Evolutionary conservation across 2,888 invertebrate species (phyloP).

Genomic region (Xestia ashworthii): DNA sequence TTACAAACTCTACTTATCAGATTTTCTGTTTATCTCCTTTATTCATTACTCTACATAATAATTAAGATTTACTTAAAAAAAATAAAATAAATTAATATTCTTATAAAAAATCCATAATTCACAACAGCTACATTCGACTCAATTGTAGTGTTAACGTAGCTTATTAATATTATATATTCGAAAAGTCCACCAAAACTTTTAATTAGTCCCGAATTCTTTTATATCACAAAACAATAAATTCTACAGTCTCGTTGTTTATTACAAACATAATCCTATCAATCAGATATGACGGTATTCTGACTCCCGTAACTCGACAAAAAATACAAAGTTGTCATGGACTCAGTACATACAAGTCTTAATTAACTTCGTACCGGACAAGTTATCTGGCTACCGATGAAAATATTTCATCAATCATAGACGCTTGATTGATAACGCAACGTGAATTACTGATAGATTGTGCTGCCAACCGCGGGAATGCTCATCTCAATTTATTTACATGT

Average conservation of each 20-base stretch:
- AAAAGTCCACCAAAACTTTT: constrained; percentile 17
- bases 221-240: constrained; percentile 15
- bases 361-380: constrained; percentile 87
- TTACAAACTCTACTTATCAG: not conserved
- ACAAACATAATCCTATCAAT: constrained; percentile 45
- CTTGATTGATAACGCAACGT: constrained; percentile 89
- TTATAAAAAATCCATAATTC: not conserved
- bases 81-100: too few relatives aligned
- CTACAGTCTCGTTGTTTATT: constrained; percentile 24
- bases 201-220: constrained; percentile 17
- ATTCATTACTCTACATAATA: too few relatives aligned
- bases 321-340: constrained; percentile 64
- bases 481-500: constrained; percentile 90
- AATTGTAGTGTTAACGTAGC: too few relatives aligned
- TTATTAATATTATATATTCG: not conserved
- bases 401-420: constrained; percentile 88
- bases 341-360: constrained; percentile 86
- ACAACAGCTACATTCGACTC: not conserved
- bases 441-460: constrained; percentile 89
- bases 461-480: constrained; percentile 85
- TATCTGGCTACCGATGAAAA: constrained; percentile 89
- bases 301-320: constrained; percentile 17
- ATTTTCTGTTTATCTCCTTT: not conserved
- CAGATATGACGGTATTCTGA: constrained; percentile 43
- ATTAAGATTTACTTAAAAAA: too few relatives aligned